phyloP scores from a whole-genome alignment of 2,113 vertebrate species.

The Bufo gargarizans region DNA sequence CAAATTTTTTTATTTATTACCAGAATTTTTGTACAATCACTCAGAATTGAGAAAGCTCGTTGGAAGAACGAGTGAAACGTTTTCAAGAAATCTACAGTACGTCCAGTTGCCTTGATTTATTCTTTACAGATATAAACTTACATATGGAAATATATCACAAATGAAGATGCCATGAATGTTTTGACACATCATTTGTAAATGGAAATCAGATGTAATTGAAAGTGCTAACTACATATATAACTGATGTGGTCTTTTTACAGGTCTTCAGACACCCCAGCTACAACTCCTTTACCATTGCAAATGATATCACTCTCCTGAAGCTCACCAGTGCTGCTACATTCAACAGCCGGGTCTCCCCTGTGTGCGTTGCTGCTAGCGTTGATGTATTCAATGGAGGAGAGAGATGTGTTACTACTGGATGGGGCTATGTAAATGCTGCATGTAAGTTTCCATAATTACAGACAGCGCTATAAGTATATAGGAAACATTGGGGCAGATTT shows the following conservation, averaged over 20 bases:
- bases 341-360: constrained; percentile 68
- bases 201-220: too few species aligned
- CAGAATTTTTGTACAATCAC: too few species aligned
- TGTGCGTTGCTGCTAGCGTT: constrained; percentile 71
- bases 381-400: constrained; percentile 73
- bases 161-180: not conserved
- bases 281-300: constrained; percentile 69
- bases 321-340: constrained; percentile 71
- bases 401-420: constrained; percentile 79
- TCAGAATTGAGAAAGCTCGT: too few species aligned
- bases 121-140: not conserved
- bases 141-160: not conserved
- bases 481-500: not conserved
- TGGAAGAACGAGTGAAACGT: too few species aligned
- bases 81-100: too few species aligned
- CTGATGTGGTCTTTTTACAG: constrained; percentile 61
- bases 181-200: not conserved
- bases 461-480: not conserved
- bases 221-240: too few species aligned
- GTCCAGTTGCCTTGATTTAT: too few species aligned
- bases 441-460: constrained; percentile 63
- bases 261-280: constrained; percentile 79
- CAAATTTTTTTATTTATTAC: too few species aligned
- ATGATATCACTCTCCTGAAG: constrained; percentile 82
- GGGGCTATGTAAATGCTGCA: constrained; percentile 76